These are phyloP conservation scores for Petroica traversi DNA, from an alignment of 2,113 vertebrate genomes.

Conservation along the genomic window DNA sequence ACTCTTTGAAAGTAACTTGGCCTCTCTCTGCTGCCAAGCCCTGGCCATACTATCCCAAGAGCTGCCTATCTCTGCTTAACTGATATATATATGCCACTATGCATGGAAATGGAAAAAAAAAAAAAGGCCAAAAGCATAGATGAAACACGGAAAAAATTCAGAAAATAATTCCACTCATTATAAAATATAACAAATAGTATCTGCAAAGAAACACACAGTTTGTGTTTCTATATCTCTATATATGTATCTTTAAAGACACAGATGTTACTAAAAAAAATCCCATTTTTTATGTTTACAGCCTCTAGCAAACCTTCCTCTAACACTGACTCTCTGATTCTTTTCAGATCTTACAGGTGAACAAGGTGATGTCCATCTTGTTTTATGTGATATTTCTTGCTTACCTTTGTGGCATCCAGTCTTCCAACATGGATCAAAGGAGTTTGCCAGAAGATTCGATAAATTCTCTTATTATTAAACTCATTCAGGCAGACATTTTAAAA, in stretches of 20 bases:
- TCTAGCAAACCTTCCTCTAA: background rate
- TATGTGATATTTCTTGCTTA: conserved; percentile 97
- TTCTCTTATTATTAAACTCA: conserved; percentile 93
- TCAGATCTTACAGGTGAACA: conserved; percentile 99
- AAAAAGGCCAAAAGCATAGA: background rate
- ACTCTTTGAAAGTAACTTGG: background rate
- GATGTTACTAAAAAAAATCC: background rate
- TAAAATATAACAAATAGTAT: background rate
- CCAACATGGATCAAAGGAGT: conserved; percentile 89
- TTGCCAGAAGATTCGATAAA: conserved; percentile 90
- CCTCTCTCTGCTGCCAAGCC: background rate
- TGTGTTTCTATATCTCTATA: background rate
- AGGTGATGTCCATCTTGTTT: conserved; percentile 99
- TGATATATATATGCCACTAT: background rate
- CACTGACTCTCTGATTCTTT: conserved; percentile 58
- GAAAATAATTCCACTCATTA: background rate
- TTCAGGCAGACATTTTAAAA: conserved; percentile 92
- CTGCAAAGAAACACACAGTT: background rate
- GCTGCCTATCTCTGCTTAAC: background rate
- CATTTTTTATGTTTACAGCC: background rate
- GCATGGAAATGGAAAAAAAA: background rate
- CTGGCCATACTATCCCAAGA: background rate
- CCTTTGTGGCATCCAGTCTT: conserved; percentile 95
- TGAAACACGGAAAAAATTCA: background rate
- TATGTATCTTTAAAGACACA: background rate